Percentiles rank a stretch among this genome's conserved stretches.
Conservation (phyloP, 2,797 vertebrate genomes). For the Acipenser oxyrinchus region DNA sequence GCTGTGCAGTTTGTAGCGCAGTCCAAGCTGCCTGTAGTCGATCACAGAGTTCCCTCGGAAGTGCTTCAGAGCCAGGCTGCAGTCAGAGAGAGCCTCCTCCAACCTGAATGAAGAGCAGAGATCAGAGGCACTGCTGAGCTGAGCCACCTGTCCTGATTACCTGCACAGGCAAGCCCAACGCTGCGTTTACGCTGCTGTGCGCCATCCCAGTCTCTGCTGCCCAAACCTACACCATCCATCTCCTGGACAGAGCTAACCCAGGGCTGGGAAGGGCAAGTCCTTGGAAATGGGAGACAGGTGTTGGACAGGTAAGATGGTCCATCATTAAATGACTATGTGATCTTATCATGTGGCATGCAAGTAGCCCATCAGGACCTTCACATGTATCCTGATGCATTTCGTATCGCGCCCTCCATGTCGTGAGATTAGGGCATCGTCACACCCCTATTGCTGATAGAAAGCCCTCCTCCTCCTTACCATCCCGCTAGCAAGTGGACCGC, state of each 20-base stretch:
- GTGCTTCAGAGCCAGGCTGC: conserved; percentile 63
- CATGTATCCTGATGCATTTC: too few species aligned
- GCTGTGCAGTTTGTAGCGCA: conserved; percentile 67
- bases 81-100: conserved; percentile 73
- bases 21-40: conserved; percentile 84
- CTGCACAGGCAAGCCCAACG: background rate
- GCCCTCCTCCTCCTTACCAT: conserved; percentile 45
- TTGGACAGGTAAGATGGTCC: too few species aligned
- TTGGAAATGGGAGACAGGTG: too few species aligned
- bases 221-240: background rate
- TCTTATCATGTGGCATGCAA: too few species aligned
- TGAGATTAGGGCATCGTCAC: too few species aligned
- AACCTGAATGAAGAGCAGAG: conserved; percentile 48
- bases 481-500: conserved; percentile 62
- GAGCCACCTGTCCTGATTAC: too few species aligned
- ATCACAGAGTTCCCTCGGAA: conserved; percentile 73
- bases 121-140: background rate
- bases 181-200: background rate
- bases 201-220: background rate
- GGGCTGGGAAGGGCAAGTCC: too few species aligned
- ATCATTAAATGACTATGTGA: too few species aligned
- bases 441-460: background rate
- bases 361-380: too few species aligned
- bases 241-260: background rate
- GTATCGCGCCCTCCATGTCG: too few species aligned